These are phyloP conservation scores for Aphelenchoides besseyi DNA, from an alignment of 1,140 invertebrate genomes.

Conservation along the genomic window DNA sequence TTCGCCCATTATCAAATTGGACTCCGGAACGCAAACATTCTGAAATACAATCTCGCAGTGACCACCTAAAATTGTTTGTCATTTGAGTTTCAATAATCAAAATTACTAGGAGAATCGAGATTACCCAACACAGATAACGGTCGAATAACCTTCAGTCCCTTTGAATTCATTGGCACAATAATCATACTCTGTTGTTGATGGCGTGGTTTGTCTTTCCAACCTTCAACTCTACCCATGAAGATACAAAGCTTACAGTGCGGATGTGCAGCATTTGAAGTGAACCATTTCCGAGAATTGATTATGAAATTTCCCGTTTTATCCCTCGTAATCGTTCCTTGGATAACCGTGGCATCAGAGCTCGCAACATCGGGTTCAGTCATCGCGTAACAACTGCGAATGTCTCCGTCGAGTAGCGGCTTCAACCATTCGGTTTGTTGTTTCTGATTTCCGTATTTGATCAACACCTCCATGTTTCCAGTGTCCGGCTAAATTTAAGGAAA, in stretches of 20 bases:
- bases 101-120: constrained; percentile 64
- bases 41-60: constrained; percentile 66
- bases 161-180: constrained; percentile 65
- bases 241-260: constrained; percentile 65
- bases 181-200: constrained; percentile 66
- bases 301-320: constrained; percentile 65
- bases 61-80: constrained; percentile 61
- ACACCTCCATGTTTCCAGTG: constrained; percentile 67
- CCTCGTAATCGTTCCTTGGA: constrained; percentile 63
- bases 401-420: constrained; percentile 63
- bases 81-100: too few species aligned
- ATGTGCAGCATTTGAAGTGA: constrained; percentile 65
- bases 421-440: constrained; percentile 65
- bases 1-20: constrained; percentile 65
- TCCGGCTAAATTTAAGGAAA: too few species aligned
- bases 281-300: constrained; percentile 66
- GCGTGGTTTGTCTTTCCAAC: constrained; percentile 36
- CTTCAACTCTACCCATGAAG: constrained; percentile 66
- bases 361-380: constrained; percentile 67
- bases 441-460: constrained; percentile 65
- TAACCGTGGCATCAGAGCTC: constrained; percentile 66
- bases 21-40: constrained; percentile 64
- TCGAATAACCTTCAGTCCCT: constrained; percentile 64
- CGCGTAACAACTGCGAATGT: constrained; percentile 65
- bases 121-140: constrained; percentile 65